A percentile compares a stretch with the other conserved stretches of the same genome.
Conservation (phyloP, 1,140 invertebrate genomes). For the Patella vulgata region DNA sequence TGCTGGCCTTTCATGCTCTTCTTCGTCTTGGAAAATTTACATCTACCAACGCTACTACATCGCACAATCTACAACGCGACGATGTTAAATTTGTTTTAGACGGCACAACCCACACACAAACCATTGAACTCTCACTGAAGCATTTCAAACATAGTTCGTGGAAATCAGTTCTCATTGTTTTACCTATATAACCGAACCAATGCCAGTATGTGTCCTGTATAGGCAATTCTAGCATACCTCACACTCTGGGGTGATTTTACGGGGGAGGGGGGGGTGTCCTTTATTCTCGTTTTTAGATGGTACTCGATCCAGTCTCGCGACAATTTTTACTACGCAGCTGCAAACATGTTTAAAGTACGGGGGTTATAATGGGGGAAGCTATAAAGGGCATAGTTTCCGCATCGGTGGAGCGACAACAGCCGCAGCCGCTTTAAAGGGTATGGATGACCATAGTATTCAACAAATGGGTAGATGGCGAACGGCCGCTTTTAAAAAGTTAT, state of each 20-base stretch:
- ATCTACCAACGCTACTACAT: too few species aligned
- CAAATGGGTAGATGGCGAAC: slow-evolving; percentile 12
- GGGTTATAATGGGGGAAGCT: neutral
- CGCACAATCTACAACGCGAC: too few species aligned
- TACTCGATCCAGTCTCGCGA: neutral
- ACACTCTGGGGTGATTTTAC: slow-evolving; percentile 1
- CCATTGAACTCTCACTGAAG: too few species aligned
- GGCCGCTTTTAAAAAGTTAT: slow-evolving; percentile 5
- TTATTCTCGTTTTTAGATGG: slow-evolving; percentile 10
- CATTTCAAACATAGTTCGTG: too few species aligned
- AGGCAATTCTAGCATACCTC: neutral
- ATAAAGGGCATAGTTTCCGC: slow-evolving; percentile 19
- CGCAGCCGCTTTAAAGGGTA: neutral
- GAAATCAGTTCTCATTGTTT: too few species aligned
- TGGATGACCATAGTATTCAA: slow-evolving; percentile 6
- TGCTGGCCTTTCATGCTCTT: too few species aligned
- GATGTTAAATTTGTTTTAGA: too few species aligned
- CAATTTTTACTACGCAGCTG: slow-evolving; percentile 4
- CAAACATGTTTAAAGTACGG: neutral
- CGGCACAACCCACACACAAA: too few species aligned
- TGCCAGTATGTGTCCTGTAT: neutral
- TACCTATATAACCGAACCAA: too few species aligned
- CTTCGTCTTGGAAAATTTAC: too few species aligned
- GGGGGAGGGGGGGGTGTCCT: too few species aligned
- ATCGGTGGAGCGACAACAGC: slow-evolving; percentile 13